These are phyloP conservation scores for Gymnarchus niloticus DNA, from an alignment of 2,113 vertebrate species.

Conservation along the genomic window DNA sequence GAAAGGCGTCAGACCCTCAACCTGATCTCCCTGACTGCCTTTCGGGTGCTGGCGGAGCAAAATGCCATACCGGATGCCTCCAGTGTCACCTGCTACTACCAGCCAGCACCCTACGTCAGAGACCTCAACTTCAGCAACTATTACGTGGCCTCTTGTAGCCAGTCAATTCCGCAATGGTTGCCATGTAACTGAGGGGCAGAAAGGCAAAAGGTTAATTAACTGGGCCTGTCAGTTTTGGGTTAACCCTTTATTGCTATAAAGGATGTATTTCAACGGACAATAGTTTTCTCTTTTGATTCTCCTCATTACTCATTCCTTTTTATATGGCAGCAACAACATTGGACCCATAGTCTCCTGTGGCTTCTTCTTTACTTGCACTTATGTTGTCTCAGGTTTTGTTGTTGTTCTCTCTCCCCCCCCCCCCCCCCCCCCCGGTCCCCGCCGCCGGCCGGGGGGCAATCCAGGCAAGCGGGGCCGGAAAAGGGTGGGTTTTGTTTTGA, in stretches of 20 bases:
- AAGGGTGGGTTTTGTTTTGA: too few species aligned
- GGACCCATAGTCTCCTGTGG: conserved; percentile 53
- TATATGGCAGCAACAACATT: conserved; percentile 45
- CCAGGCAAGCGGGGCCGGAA: too few species aligned
- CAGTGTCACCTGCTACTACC: conserved; percentile 95
- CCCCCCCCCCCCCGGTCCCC: too few species aligned
- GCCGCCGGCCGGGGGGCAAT: too few species aligned
- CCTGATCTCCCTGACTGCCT: conserved; percentile 85
- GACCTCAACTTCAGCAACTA: conserved; percentile 98
- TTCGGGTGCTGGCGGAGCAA: conserved; percentile 86
- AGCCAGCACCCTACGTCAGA: conserved; percentile 89
- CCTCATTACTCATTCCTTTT: conserved; percentile 49
- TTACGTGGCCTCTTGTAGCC: conserved; percentile 81
- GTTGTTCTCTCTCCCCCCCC: neutral
- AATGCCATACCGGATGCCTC: conserved; percentile 87
- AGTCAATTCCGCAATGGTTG: conserved; percentile 92
- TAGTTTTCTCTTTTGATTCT: neutral
- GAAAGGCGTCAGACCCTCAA: conserved; percentile 92
- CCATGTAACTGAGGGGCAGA: conserved; percentile 80
- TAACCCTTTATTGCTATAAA: neutral
- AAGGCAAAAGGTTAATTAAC: conserved; percentile 27
- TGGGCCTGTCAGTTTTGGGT: neutral
- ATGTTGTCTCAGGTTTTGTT: conserved; percentile 19
- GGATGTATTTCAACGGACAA: conserved; percentile 46
- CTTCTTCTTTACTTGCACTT: conserved; percentile 25